A percentile compares a stretch with the other conserved stretches of the same genome.
These are phyloP conservation scores for Oxygymnocypris stewartii DNA, from an alignment of 2,113 vertebrate species.

Conservation along the genomic window DNA sequence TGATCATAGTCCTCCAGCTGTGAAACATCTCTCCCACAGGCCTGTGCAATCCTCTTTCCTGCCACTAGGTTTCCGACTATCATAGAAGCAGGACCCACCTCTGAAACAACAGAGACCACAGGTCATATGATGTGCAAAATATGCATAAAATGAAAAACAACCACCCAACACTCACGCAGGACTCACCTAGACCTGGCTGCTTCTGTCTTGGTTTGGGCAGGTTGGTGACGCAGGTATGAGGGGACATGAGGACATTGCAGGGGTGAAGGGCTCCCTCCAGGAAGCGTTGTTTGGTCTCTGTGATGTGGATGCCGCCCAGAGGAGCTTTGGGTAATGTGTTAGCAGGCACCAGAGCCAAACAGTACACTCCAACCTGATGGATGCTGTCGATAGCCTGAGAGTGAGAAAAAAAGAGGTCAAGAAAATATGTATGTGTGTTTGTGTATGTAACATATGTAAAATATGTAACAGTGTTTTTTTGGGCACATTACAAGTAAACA, in stretches of 20 bases:
- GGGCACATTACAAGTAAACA: not conserved
- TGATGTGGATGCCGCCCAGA: constrained; percentile 92
- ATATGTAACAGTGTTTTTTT: not conserved
- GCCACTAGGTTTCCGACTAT: constrained; percentile 94
- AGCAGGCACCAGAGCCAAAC: constrained; percentile 93
- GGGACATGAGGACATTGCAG: constrained; percentile 94
- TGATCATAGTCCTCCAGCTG: constrained; percentile 95
- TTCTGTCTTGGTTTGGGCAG: constrained; percentile 95
- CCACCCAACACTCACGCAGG: constrained; percentile 13
- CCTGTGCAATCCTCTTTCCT: constrained; percentile 94
- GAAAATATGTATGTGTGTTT: not conserved
- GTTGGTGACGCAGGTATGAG: constrained; percentile 95
- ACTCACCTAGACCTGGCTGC: constrained; percentile 81
- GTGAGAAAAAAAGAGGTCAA: not conserved
- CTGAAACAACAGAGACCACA: constrained; percentile 65
- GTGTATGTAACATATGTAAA: too few species aligned
- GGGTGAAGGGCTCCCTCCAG: constrained; percentile 91
- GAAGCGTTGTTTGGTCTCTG: constrained; percentile 95
- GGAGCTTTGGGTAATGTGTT: constrained; percentile 96
- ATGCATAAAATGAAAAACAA: constrained; percentile 22
- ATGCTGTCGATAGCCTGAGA: constrained; percentile 94
- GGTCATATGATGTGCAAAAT: not conserved
- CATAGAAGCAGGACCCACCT: constrained; percentile 96
- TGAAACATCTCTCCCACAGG: constrained; percentile 87
- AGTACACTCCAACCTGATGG: constrained; percentile 96